phyloP scores from a whole-genome alignment of 2,888 invertebrate species.

The Oxycera nigricornis region DNA sequence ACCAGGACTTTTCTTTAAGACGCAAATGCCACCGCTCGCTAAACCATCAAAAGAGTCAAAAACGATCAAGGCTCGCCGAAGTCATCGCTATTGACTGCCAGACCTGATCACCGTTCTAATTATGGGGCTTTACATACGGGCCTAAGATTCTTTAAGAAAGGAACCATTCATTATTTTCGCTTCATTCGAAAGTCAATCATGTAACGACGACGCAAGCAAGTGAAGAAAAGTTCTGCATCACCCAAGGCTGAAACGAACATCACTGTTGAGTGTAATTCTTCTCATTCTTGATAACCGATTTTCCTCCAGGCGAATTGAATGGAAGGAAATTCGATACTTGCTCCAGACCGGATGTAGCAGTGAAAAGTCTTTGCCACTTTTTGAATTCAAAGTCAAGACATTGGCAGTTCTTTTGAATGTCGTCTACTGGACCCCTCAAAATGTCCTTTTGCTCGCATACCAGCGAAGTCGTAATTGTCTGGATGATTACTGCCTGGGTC shows the following conservation, averaged over 20 bases:
- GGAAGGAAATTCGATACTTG: slow-evolving; percentile 30
- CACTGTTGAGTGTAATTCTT: background rate
- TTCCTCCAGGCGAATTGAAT: slow-evolving; percentile 15
- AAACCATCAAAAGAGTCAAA: background rate
- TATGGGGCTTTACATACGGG: slow-evolving; percentile 25
- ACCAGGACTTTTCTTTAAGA: background rate
- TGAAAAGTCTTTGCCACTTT: slow-evolving; percentile 34
- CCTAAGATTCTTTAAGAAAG: slow-evolving; percentile 4
- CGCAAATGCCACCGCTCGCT: background rate
- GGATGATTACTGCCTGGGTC: slow-evolving; percentile 15
- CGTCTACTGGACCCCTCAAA: background rate
- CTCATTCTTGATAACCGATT: slow-evolving; percentile 10
- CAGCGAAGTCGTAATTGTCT: background rate
- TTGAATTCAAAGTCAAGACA: slow-evolving; percentile 33
- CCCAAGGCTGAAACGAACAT: background rate
- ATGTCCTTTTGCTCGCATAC: background rate
- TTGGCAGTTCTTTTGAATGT: slow-evolving; percentile 4
- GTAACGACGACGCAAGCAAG: slow-evolving; percentile 18
- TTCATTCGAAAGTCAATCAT: slow-evolving; percentile 35
- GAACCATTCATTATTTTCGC: slow-evolving; percentile 33
- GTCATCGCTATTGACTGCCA: background rate
- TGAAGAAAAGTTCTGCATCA: background rate
- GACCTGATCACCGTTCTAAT: slow-evolving; percentile 12
- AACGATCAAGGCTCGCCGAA: background rate
- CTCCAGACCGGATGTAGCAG: slow-evolving; percentile 22